phyloP scores from a whole-genome alignment of 2,888 invertebrate genomes.

The Criorhina ranunculi region DNA sequence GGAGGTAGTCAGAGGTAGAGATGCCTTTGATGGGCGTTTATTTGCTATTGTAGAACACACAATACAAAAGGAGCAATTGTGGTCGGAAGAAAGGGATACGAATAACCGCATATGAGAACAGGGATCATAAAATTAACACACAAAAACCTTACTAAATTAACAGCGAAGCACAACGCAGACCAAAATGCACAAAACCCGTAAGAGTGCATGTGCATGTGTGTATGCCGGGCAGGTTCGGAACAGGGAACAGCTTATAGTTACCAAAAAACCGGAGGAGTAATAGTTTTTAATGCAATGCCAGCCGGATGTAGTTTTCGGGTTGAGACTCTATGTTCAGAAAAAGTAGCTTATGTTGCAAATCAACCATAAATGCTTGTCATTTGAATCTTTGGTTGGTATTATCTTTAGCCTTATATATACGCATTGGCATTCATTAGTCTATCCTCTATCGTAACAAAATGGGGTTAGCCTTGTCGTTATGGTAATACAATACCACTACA shows the following conservation, averaged over 20 bases:
- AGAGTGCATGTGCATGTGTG: not conserved
- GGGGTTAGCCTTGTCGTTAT: no score
- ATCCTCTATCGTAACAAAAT: no score
- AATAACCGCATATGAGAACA: slow-evolving; percentile 72
- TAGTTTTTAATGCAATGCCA: not conserved
- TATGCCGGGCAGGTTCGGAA: slow-evolving; percentile 9
- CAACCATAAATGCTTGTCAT: not conserved
- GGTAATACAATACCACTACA: no score
- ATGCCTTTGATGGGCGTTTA: slow-evolving; percentile 5
- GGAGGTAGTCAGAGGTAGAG: not conserved
- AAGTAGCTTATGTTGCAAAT: not conserved
- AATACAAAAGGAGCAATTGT: slow-evolving; percentile 56
- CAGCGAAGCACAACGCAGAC: slow-evolving; percentile 40
- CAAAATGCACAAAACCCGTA: not conserved
- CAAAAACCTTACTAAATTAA: slow-evolving; percentile 69
- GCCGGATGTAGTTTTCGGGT: not conserved
- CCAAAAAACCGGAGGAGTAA: not conserved
- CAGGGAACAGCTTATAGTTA: slow-evolving; percentile 8
- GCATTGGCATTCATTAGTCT: no score
- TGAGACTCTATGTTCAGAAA: no score
- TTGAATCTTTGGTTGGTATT: no score
- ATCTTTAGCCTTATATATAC: no score
- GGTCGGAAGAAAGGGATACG: slow-evolving; percentile 56
- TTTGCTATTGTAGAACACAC: slow-evolving; percentile 13
- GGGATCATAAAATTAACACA: slow-evolving; percentile 76